A percentile compares a stretch with the other conserved stretches of the same genome.
Evolutionary conservation across 2,113 vertebrate species (phyloP).

Genomic region (Sylvietta virens): DNA sequence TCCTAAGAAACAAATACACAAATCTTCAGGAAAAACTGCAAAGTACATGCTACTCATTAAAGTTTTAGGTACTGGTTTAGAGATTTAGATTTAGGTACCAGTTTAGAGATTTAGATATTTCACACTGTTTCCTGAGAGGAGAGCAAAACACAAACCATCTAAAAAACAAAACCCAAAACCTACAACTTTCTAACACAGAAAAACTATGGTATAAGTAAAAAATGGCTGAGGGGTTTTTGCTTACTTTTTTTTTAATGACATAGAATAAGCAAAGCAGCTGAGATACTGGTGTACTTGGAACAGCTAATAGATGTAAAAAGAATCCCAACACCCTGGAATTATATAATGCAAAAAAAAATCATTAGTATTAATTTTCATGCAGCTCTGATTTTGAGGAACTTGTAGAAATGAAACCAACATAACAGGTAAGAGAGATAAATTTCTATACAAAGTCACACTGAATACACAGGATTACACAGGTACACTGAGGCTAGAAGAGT

Average conservation of each 20-base stretch:
- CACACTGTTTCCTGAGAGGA: background rate
- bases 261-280: background rate
- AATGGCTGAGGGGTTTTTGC: background rate
- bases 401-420: background rate
- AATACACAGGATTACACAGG: background rate
- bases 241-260: background rate
- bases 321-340: background rate
- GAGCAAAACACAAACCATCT: background rate
- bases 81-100: background rate
- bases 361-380: background rate
- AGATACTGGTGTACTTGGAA: background rate
- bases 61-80: background rate
- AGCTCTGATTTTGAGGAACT: background rate
- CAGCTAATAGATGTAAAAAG: background rate
- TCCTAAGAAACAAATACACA: background rate
- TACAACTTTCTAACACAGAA: background rate
- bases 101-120: background rate
- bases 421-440: background rate
- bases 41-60: background rate
- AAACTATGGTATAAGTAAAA: background rate
- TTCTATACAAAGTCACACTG: background rate
- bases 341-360: background rate
- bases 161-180: background rate
- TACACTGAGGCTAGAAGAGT: background rate
- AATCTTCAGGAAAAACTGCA: background rate